phyloP scores from a whole-genome alignment of 2,113 vertebrate genomes.

The Hypomesus transpacificus region DNA sequence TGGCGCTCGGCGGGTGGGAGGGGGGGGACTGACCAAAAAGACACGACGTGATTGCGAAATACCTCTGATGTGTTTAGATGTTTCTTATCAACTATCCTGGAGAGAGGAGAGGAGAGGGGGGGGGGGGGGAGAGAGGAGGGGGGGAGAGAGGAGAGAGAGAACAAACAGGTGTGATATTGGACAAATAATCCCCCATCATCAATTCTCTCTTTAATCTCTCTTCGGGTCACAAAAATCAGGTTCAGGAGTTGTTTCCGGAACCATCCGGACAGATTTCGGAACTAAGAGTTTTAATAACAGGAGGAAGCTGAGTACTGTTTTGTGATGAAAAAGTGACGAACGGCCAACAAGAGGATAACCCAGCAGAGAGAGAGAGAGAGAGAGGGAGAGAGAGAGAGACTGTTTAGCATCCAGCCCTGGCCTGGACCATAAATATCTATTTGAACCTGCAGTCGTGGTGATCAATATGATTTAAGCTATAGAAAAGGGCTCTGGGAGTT shows the following conservation, averaged over 20 bases:
- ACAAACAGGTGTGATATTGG: not conserved
- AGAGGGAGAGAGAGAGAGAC: not conserved
- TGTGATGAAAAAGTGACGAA: constrained; percentile 50
- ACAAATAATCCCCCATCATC: not conserved
- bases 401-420: constrained; percentile 3
- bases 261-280: no score
- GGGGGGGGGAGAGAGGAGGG: not conserved
- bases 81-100: no score
- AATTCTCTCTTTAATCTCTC: not conserved
- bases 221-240: not conserved
- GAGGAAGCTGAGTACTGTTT: not conserved
- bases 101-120: no score
- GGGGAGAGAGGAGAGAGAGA: not conserved
- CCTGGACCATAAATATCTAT: constrained; percentile 67
- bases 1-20: not conserved
- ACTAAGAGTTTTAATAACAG: no score
- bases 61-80: no score
- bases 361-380: not conserved
- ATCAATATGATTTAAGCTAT: constrained; percentile 76
- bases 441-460: constrained; percentile 66
- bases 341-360: constrained; percentile 38
- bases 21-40: no score
- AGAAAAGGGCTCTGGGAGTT: constrained; percentile 69
- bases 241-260: no score
- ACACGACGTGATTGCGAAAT: no score